Evolutionary conservation across 2,113 vertebrate species (phyloP).

Genomic region (Onychostruthus taczanowskii): DNA sequence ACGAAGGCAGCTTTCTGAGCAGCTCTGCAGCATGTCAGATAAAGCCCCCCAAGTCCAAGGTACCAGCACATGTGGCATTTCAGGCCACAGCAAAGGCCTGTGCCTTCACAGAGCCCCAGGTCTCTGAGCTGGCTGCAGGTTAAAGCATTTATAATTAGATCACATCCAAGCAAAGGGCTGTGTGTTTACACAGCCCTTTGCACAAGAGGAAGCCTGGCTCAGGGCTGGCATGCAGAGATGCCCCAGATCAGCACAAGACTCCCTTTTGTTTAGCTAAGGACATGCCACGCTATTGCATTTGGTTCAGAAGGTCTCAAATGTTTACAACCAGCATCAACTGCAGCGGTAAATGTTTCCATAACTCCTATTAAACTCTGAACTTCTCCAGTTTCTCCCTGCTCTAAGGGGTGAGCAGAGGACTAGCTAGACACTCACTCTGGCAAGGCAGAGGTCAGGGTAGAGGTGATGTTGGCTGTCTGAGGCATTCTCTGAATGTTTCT

Average conservation of each 20-base stretch:
- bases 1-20: background rate
- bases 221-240: background rate
- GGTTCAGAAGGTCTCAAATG: conserved; percentile 37
- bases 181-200: background rate
- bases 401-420: background rate
- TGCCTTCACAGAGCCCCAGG: background rate
- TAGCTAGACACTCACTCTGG: background rate
- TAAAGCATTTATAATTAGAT: background rate
- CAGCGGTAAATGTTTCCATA: background rate
- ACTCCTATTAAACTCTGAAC: conserved; percentile 47
- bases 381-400: background rate
- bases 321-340: conserved; percentile 29
- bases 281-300: background rate
- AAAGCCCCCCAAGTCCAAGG: background rate
- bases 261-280: conserved; percentile 29
- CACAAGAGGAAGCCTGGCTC: conserved; percentile 4
- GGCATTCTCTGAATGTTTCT: conserved; percentile 46
- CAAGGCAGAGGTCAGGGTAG: conserved; percentile 21
- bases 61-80: background rate
- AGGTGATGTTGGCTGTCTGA: background rate
- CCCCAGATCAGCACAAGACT: background rate
- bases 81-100: background rate
- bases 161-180: background rate
- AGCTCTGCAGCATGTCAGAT: background rate
- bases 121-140: background rate